Conservation (phyloP, 2,113 vertebrate species). For the Larimichthys polyactis region DNA sequence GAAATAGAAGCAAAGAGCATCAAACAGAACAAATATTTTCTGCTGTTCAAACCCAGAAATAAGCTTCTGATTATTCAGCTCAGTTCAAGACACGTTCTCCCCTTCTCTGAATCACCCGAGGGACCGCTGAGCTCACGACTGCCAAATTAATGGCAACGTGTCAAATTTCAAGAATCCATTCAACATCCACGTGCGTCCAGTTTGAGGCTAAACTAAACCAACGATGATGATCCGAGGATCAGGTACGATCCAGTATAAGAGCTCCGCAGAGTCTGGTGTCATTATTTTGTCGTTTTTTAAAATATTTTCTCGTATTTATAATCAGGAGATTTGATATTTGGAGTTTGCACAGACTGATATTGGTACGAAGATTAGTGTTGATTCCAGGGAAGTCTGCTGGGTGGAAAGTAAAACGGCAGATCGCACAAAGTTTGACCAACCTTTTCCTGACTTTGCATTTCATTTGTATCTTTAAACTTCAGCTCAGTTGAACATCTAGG, state of each 20-base stretch:
- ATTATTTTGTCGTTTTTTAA: background rate
- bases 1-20: constrained; percentile 25
- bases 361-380: background rate
- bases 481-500: too few relatives aligned
- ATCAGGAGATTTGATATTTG: background rate
- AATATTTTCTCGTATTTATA: background rate
- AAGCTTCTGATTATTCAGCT: background rate
- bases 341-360: background rate
- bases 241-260: background rate
- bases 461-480: too few relatives aligned
- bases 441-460: background rate
- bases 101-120: background rate
- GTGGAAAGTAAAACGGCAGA: too few relatives aligned
- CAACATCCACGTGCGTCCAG: background rate
- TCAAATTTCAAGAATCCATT: background rate
- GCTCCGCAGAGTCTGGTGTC: background rate
- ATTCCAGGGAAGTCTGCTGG: too few relatives aligned
- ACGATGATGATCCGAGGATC: background rate
- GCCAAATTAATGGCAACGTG: background rate
- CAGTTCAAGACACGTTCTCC: background rate
- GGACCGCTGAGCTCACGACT: background rate
- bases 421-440: background rate
- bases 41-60: background rate
- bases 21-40: background rate
- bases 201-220: too few relatives aligned